Evolutionary conservation across 2,888 invertebrate genomes (phyloP).

Genomic region (Volucella inanis): DNA sequence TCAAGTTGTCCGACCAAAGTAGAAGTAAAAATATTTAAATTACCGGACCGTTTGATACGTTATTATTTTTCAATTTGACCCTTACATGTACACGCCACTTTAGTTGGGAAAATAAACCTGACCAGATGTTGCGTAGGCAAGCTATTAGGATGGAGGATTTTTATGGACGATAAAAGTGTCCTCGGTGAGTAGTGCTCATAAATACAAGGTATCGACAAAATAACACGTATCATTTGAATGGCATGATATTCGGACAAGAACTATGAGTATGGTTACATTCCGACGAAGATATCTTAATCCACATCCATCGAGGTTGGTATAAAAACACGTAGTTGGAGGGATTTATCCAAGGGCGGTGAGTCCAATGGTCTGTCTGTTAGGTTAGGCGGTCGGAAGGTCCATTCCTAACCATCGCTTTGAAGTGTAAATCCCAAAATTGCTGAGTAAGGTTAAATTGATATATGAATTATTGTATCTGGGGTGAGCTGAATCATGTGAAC

Average conservation of each 20-base stretch:
- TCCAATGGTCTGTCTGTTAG: no score
- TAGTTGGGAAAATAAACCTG: not conserved
- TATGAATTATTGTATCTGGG: not conserved
- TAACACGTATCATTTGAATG: slow-evolving; percentile 1
- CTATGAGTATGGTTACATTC: not conserved
- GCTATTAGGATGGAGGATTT: not conserved
- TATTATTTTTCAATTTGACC: slow-evolving; percentile 27
- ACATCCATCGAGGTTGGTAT: not conserved
- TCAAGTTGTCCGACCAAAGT: not conserved
- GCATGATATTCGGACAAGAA: not conserved
- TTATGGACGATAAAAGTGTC: not conserved
- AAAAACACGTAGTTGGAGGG: slow-evolving; percentile 29
- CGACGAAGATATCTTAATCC: no score
- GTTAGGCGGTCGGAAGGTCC: no score
- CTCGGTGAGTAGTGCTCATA: not conserved
- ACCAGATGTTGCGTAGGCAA: slow-evolving; percentile 27
- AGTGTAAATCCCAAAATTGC: slow-evolving; percentile 20
- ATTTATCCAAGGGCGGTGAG: slow-evolving; percentile 1
- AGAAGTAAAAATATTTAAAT: slow-evolving; percentile 8
- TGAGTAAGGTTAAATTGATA: not conserved
- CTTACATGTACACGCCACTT: not conserved
- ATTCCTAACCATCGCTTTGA: slow-evolving; percentile 7
- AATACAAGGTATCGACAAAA: not conserved
- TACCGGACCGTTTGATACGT: slow-evolving; percentile 13
- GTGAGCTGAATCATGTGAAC: not conserved